phyloP scores from a whole-genome alignment of 2,797 vertebrate genomes.

The Scarus forsteni region DNA sequence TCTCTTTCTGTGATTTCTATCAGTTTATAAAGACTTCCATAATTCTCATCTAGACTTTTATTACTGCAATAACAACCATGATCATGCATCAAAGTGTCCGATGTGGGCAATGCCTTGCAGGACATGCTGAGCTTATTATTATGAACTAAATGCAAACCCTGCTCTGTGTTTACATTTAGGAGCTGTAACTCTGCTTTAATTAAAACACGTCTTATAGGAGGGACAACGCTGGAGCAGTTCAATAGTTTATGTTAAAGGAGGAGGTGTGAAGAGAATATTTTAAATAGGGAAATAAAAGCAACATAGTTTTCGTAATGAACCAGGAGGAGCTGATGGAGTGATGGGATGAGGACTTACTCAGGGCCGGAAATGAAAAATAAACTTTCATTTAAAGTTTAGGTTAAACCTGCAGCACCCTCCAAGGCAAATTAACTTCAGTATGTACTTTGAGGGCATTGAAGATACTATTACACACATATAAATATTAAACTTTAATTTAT shows the following conservation, averaged over 20 bases:
- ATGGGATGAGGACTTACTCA: conserved; percentile 34
- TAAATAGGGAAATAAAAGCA: neutral
- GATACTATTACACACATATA: conserved; percentile 20
- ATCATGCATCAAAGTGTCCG: conserved; percentile 27
- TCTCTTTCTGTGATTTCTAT: conserved; percentile 3
- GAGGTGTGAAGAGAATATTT: conserved; percentile 10
- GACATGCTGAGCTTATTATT: conserved; percentile 16
- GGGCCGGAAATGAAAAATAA: conserved; percentile 30
- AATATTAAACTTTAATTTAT: conserved; percentile 11
- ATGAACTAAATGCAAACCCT: conserved; percentile 19
- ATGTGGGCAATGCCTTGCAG: conserved; percentile 9
- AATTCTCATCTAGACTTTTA: conserved; percentile 18
- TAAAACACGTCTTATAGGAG: neutral
- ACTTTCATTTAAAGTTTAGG: conserved; percentile 18
- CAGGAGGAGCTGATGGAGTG: neutral
- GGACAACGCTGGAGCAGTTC: neutral
- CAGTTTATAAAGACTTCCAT: conserved; percentile 9
- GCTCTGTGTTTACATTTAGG: conserved; percentile 17
- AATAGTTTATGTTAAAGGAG: conserved; percentile 3
- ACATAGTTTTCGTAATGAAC: neutral
- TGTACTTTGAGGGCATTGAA: conserved; percentile 46
- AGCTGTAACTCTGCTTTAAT: conserved; percentile 19
- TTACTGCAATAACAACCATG: conserved; percentile 47
- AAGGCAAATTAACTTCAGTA: conserved; percentile 22
- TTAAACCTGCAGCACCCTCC: conserved; percentile 23